Conservation (phyloP, 2,888 invertebrate species). For the Eilema depressum region DNA sequence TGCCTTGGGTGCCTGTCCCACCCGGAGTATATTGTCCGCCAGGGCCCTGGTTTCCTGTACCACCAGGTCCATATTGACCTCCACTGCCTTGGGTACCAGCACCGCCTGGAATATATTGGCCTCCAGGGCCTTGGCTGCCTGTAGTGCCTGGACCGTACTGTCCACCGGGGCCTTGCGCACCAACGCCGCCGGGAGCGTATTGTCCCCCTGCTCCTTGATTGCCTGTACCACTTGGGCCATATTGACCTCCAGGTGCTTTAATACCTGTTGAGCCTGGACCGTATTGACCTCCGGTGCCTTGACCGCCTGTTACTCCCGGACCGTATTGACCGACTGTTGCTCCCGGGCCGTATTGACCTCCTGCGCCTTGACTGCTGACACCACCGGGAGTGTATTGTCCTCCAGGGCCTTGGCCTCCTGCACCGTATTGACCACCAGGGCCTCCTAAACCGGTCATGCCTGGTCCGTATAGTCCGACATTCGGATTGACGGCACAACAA, state of each 20-base stretch:
- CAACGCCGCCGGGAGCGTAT: background rate
- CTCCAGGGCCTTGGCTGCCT: slow-evolving; percentile 19
- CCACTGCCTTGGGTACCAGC: slow-evolving; percentile 4
- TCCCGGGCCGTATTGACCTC: slow-evolving; percentile 31
- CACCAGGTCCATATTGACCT: slow-evolving; percentile 27
- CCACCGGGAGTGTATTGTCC: background rate
- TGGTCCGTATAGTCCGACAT: slow-evolving; percentile 30
- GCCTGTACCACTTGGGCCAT: slow-evolving; percentile 17
- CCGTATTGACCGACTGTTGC: slow-evolving; percentile 24
- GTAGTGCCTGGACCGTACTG: slow-evolving; percentile 3
- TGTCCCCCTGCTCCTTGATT: slow-evolving; percentile 1
- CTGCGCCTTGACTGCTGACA: background rate
- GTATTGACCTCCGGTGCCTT: slow-evolving; percentile 30
- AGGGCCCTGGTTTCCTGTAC: slow-evolving; percentile 29
- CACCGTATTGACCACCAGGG: slow-evolving; percentile 1
- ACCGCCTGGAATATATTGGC: slow-evolving; percentile 24
- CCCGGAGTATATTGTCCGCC: slow-evolving; percentile 33
- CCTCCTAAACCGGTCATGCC: background rate
- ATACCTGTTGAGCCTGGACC: slow-evolving; percentile 21
- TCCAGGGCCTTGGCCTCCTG: slow-evolving; percentile 8
- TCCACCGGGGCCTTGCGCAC: background rate
- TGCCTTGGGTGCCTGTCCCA: slow-evolving; percentile 6
- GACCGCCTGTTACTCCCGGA: slow-evolving; percentile 14
- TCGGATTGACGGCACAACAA: slow-evolving; percentile 60
- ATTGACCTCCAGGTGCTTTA: slow-evolving; percentile 14